phyloP scores from a whole-genome alignment of 2,797 vertebrate species.

The Hylomyscus alleni region DNA sequence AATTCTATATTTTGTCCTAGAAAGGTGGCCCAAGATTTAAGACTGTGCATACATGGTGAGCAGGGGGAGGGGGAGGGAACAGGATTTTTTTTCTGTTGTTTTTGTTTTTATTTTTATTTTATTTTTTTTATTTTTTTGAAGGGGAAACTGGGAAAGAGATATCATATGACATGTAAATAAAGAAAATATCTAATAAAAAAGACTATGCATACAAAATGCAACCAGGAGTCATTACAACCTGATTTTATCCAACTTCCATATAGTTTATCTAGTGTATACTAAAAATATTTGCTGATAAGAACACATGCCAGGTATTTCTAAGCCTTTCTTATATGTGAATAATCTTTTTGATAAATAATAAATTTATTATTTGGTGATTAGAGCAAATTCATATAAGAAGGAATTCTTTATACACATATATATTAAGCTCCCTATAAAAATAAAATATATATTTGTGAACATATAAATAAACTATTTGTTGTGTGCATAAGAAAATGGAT shows the following conservation, averaged over 20 bases:
- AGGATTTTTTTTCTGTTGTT: no score
- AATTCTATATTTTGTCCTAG: not conserved
- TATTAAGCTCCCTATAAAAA: not conserved
- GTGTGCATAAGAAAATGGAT: not conserved
- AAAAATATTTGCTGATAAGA: constrained; percentile 23
- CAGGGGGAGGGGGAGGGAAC: no score
- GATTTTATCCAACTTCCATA: not conserved
- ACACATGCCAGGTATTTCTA: not conserved
- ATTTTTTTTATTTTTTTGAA: no score
- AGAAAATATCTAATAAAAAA: not conserved
- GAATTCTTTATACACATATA: not conserved
- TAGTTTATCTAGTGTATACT: not conserved
- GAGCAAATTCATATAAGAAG: not conserved
- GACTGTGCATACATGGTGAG: not conserved
- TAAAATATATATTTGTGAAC: not conserved
- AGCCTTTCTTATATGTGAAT: not conserved
- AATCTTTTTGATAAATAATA: not conserved
- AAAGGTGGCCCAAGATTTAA: not conserved
- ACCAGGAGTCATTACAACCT: not conserved
- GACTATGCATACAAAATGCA: not conserved
- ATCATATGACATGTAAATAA: no score
- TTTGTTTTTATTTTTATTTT: no score
- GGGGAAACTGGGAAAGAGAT: no score
- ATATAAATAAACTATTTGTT: not conserved
- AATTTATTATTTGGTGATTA: not conserved